Percentiles rank a stretch among this genome's conserved stretches.
Evolutionary conservation across 37 sponge, comb jelly and placozoan species (phyloP).

Genomic region (Haliclona indistincta): DNA sequence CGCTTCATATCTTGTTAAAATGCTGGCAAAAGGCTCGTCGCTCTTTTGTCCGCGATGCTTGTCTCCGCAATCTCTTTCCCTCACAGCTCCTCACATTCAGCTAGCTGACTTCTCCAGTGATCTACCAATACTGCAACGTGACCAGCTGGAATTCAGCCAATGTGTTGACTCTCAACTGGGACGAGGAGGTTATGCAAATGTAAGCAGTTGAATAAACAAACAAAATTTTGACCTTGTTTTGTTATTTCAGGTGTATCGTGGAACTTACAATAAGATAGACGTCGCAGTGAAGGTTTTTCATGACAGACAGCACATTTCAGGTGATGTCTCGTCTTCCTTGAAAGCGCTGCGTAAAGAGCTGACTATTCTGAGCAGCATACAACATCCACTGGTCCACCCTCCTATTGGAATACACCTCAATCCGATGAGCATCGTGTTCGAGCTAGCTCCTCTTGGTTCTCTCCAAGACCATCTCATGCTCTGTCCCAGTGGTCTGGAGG

Average conservation of each 20-base stretch:
- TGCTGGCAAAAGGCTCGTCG: not conserved
- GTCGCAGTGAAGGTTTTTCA: slow-evolving; percentile 70
- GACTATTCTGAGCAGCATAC: slow-evolving; percentile 46
- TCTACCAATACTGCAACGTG: slow-evolving; percentile 17
- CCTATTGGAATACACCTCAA: slow-evolving; percentile 47
- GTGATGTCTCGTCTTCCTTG: not conserved
- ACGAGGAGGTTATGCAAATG: slow-evolving; percentile 59
- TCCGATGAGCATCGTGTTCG: slow-evolving; percentile 53
- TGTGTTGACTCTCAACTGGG: slow-evolving; percentile 16
- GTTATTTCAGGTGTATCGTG: slow-evolving; percentile 43
- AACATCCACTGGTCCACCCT: slow-evolving; percentile 35
- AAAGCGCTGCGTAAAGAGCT: slow-evolving; percentile 54
- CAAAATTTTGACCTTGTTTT: not conserved
- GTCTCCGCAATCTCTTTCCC: not conserved
- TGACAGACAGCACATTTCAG: not conserved
- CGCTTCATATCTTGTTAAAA: no score
- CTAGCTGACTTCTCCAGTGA: slow-evolving; percentile 51
- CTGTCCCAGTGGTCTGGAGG: slow-evolving; percentile 48
- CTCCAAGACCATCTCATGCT: slow-evolving; percentile 51
- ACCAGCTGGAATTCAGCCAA: slow-evolving; percentile 15
- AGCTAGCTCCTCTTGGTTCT: slow-evolving; percentile 59
- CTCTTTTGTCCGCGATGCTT: slow-evolving; percentile 37
- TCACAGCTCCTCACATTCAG: slow-evolving; percentile 46
- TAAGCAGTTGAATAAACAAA: slow-evolving; percentile 5
- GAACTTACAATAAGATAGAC: slow-evolving; percentile 18